Evolutionary conservation across 2,113 vertebrate species (phyloP).

Genomic region (Eulacestoma nigropectus): DNA sequence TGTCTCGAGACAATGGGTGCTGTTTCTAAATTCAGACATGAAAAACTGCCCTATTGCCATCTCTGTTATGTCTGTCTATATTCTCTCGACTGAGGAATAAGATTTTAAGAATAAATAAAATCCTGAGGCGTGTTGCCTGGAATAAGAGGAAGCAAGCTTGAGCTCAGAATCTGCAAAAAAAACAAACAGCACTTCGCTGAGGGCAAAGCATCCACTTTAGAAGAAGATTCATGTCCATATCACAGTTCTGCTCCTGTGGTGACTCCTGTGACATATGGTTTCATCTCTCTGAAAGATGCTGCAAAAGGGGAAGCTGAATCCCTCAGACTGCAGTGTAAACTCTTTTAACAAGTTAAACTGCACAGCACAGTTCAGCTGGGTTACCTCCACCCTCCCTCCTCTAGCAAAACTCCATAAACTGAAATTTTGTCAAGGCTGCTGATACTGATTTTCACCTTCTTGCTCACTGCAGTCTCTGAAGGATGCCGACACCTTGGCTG

Average conservation of each 20-base stretch:
- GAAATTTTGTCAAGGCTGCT: not conserved
- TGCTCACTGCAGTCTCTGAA: not conserved
- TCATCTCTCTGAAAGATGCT: not conserved
- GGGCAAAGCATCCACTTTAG: not conserved
- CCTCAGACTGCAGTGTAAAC: not conserved
- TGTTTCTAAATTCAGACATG: not conserved
- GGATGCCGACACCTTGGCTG: not conserved
- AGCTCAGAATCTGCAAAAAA: not conserved
- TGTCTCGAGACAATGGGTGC: not conserved
- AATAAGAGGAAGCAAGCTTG: not conserved
- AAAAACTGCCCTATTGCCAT: not conserved
- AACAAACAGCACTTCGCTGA: not conserved
- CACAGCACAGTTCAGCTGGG: fast-evolving
- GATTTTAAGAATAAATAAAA: not conserved
- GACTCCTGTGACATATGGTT: not conserved
- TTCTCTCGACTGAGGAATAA: not conserved
- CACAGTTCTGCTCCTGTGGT: not conserved
- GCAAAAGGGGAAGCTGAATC: not conserved
- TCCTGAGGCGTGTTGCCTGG: not conserved
- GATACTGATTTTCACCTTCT: not conserved
- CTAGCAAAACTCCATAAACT: not conserved
- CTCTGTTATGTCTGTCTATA: not conserved
- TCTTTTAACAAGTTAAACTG: not conserved
- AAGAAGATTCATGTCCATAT: not conserved
- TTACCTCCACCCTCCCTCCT: not conserved